Evolutionary conservation across 2,113 vertebrate species (phyloP).

Genomic region (Cygnus buccinator): DNA sequence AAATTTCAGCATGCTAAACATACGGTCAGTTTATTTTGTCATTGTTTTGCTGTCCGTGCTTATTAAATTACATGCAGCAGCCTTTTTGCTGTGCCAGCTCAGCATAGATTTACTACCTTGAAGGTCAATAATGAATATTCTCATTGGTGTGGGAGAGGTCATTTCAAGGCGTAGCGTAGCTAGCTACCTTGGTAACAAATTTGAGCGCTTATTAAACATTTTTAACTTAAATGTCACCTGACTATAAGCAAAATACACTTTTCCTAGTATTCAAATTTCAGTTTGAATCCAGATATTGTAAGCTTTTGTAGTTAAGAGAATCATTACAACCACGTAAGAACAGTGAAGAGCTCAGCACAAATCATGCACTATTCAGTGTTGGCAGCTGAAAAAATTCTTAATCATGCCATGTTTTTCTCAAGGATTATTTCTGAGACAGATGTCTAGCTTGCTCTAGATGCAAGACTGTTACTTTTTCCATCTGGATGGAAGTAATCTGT

Average conservation of each 20-base stretch:
- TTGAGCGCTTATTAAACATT: background rate
- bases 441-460: background rate
- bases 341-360: background rate
- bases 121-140: constrained; percentile 44
- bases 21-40: constrained; percentile 71
- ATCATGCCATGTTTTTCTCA: background rate
- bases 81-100: constrained; percentile 14
- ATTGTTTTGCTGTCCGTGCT: background rate
- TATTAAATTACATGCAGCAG: background rate
- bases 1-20: constrained; percentile 74
- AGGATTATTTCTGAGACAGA: constrained; percentile 11
- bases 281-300: background rate
- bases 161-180: background rate
- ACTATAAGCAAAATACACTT: background rate
- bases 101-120: constrained; percentile 3
- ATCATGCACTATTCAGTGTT: background rate
- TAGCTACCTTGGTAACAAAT: background rate
- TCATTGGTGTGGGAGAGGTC: background rate
- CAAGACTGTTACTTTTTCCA: background rate
- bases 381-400: constrained; percentile 19
- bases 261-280: background rate
- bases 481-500: background rate
- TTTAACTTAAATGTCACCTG: background rate
- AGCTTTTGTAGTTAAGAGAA: background rate
- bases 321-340: background rate